Evolutionary conservation across 2,888 invertebrate genomes (phyloP), one percentile per base, ranked within the genome.

Genomic region (Lordiphosa andalusiaca): DNA sequence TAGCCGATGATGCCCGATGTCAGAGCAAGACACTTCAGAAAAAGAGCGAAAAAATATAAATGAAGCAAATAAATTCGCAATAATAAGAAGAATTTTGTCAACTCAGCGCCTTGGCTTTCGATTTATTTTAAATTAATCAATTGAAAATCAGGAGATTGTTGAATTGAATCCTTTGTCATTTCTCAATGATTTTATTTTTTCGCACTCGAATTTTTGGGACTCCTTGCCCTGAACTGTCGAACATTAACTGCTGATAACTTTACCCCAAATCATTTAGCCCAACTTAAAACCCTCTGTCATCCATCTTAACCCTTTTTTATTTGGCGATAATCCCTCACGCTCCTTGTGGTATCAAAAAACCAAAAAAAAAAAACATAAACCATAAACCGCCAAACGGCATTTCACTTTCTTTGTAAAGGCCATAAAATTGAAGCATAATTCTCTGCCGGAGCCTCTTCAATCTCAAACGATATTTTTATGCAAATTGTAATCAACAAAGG

Each of bases 381-480:
- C 65, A 81, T 73, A 81, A 81, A 77, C 55, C 62, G 60, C 58
- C 30, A 30, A 44, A 33, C 33, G 57, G 59, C 69, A 69, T 75
- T 56, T 73, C 64, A 69, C 71, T 78, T 69, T 62, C 80, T 62
- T 64, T 55, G 62, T 59, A 69, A 67, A 65, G 50, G 53, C 72
- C 78, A 56, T 74, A 73, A 81, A 81, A 78, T 53, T 63, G 57
- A 68, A 74, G 73, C 82, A 81, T 77, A 81, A 77, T 78, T 77
- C 73, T 53, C 66, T 48, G 56, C 55, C 13, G 37, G 12, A 21
- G n/a, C 53, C 42, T 68, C 69, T 30, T 39, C 40, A 47, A 63
- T 51, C 57, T 6, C 44, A 25, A 82, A 77, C 57, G 77, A 73
- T 73, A 67, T 73, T 80, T 82, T 83, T 73, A 81, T 77, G 81